Percentiles rank a stretch among this genome's conserved stretches.
phyloP scores from a whole-genome alignment of 2,797 vertebrate genomes.

The Manis javanica region DNA sequence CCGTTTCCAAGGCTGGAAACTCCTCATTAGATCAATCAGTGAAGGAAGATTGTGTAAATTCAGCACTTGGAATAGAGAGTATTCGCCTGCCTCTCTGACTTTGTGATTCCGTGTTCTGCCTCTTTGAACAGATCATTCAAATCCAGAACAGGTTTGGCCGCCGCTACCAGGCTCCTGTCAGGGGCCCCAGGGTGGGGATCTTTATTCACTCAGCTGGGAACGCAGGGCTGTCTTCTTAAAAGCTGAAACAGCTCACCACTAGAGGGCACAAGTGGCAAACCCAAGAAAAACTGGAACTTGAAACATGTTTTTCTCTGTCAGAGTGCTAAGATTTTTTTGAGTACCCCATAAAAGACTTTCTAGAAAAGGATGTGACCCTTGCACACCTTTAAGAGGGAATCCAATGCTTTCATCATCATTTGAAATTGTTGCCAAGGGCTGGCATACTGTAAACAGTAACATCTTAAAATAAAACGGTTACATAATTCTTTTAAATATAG shows the following conservation, averaged over 20 bases:
- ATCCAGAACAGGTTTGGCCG: neutral
- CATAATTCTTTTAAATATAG: slow-evolving; percentile 36
- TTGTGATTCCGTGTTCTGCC: neutral
- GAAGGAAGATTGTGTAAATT: neutral
- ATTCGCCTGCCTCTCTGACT: neutral
- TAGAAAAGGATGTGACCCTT: neutral
- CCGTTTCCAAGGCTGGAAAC: neutral
- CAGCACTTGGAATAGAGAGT: neutral
- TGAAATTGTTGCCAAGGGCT: neutral
- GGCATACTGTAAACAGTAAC: neutral
- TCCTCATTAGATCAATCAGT: neutral
- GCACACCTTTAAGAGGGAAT: neutral
- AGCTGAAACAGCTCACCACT: neutral
- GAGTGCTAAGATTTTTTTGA: neutral
- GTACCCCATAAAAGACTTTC: neutral
- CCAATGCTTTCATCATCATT: neutral
- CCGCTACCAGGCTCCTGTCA: neutral
- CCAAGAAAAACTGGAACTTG: neutral
- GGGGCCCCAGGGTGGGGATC: neutral
- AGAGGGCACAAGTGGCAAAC: slow-evolving; percentile 16
- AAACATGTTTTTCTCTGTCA: neutral
- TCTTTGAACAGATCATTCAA: neutral
- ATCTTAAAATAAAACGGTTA: neutral
- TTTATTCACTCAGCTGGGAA: neutral
- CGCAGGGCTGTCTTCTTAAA: neutral